Base-by-base conservation (phyloP, 2,797 vertebrate genomes). In the Mareca strepera region DNA sequence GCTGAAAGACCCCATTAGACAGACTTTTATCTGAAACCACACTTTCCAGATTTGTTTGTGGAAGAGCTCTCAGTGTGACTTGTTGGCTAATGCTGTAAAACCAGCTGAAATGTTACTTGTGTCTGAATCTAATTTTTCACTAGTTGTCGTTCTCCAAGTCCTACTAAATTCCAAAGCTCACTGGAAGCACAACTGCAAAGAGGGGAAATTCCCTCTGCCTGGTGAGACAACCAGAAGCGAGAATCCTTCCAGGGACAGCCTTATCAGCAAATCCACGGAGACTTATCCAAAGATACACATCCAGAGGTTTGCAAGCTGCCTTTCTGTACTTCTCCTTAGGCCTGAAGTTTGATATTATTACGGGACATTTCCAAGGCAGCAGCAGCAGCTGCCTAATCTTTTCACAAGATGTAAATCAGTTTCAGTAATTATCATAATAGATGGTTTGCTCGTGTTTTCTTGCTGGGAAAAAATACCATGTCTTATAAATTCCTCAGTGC, bases 351-450 rank as follows among this genome's bases (percentile, higher is more conserved):
- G 70, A 82, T 93, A 88, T 88, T 87, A 94, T 94, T 96, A 88
- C 60, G 79, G 92, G 93, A 76, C 78, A 87, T 82, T 96, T 96
- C 72, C 85, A 93, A 92, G 88, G 84, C 81, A 2, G 83, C 58
- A 25, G 76, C 62, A 43, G 80, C 81, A 63, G 86, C 86, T 3
- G 7, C 58, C 87, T 96, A 94, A 96, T 97, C 95, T 94, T 94
- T 96, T 81, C 94, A 95, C 62, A 75, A 97, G 85, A 97, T 97
- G 96, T 91, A 97, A 96, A 97, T 97, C 93, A 91, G 93, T 92
- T 95, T 94, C 94, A 97, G 90, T 88, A 97, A 97, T 97, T 97
- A 97, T 62, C 96, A 97, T 94, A 97, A 92, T 96, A 96, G 94
- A 96, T 93, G 77, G 82, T 86, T 96, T 92, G 92, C 76, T 95